These are phyloP conservation scores for Folsomia candida DNA, from an alignment of 2,888 invertebrate species.

Conservation along the genomic window DNA sequence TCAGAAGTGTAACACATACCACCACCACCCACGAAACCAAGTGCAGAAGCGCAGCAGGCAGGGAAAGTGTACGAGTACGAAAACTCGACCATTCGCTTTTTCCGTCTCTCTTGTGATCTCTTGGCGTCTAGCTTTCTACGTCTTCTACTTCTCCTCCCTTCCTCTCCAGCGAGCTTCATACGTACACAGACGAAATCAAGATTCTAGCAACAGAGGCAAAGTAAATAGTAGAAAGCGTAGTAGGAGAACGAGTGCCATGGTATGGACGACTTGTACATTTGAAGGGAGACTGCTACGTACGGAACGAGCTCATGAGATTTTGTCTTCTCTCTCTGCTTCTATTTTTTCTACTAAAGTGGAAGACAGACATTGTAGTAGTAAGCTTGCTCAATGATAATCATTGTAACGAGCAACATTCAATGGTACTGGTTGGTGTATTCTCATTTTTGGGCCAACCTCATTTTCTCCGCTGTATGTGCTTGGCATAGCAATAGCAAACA, in stretches of 20 bases:
- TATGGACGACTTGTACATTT: neutral
- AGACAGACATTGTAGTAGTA: neutral
- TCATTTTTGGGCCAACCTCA: neutral
- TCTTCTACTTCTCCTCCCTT: neutral
- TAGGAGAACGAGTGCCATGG: neutral
- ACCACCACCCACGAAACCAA: neutral
- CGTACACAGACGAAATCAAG: neutral
- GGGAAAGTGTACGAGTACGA: neutral
- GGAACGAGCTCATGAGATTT: neutral
- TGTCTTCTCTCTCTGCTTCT: neutral
- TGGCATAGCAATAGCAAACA: neutral
- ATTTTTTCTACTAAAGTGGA: neutral
- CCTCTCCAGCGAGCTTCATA: neutral
- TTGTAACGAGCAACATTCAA: neutral
- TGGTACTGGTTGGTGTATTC: neutral
- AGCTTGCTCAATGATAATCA: neutral
- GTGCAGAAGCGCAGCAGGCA: neutral
- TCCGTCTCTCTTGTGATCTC: neutral
- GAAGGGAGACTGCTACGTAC: neutral
- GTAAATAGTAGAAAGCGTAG: neutral
- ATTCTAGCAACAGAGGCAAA: neutral
- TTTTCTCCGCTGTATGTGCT: neutral
- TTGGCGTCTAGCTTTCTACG: constrained; percentile 1
- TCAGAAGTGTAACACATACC: neutral
- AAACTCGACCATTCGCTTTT: neutral